Evolutionary conservation across 2,888 invertebrate genomes (phyloP).

Genomic region (Brenthis hecate): DNA sequence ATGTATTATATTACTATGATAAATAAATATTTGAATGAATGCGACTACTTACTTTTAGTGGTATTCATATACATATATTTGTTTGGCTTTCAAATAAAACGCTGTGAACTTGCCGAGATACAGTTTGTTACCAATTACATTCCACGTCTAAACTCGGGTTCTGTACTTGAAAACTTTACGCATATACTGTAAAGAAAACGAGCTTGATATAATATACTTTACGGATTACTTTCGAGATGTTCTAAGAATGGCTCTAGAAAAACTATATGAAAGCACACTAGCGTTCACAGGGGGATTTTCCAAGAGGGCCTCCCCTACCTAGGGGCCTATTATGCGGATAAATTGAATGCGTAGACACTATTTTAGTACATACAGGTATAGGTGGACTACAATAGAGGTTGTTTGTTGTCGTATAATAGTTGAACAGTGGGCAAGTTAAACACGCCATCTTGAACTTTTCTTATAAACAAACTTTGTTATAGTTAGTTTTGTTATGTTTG

Average conservation of each 20-base stretch:
- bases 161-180: too few species aligned
- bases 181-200: not conserved
- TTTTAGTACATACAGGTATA: not conserved
- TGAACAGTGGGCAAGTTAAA: conserved; percentile 7
- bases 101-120: too few species aligned
- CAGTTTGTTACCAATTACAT: too few species aligned
- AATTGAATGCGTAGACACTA: conserved; percentile 8
- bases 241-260: conserved; percentile 26
- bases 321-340: conserved; percentile 8
- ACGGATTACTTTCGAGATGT: not conserved
- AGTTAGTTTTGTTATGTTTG: conserved; percentile 17
- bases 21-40: too few species aligned
- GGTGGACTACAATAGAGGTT: conserved; percentile 3
- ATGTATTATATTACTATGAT: too few species aligned
- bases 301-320: not conserved
- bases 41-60: too few species aligned
- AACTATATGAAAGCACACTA: conserved; percentile 14
- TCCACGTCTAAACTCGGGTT: too few species aligned
- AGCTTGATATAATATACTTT: not conserved
- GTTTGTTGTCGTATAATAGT: conserved; percentile 9
- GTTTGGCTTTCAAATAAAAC: too few species aligned
- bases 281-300: conserved; percentile 19
- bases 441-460: conserved; percentile 18
- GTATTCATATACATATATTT: too few species aligned
- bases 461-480: conserved; percentile 16